Percentiles rank a stretch among this genome's conserved stretches.
These are phyloP conservation scores for Notothenia coriiceps DNA, from an alignment of 2,113 vertebrate species.

Conservation along the genomic window DNA sequence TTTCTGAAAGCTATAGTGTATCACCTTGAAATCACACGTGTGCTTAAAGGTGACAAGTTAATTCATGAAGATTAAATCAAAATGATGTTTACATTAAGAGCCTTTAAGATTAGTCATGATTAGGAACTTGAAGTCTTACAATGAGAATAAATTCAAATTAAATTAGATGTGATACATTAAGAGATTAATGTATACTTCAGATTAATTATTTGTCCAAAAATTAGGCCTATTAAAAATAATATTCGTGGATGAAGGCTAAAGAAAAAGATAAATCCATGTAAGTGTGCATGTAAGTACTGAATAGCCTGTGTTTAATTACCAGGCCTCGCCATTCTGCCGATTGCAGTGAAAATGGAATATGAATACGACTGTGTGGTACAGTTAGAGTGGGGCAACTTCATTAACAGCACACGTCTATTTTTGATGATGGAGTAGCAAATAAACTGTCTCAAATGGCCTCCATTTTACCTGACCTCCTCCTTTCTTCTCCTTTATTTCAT, in stretches of 20 bases:
- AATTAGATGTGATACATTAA: not conserved
- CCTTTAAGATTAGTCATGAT: not conserved
- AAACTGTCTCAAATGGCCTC: constrained; percentile 57
- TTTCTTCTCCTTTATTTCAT: constrained; percentile 4
- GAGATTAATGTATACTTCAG: not conserved
- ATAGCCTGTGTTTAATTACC: constrained; percentile 51
- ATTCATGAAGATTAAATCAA: not conserved
- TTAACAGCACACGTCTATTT: constrained; percentile 54
- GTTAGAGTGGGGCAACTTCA: constrained; percentile 41
- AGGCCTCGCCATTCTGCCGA: constrained; percentile 23
- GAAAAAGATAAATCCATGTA: constrained; percentile 25
- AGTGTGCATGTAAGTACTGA: constrained; percentile 40
- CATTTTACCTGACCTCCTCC: constrained; percentile 19
- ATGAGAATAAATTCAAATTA: not conserved
- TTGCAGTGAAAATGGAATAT: constrained; percentile 37
- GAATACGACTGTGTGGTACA: constrained; percentile 37
- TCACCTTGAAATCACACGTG: not conserved
- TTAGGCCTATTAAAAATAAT: constrained; percentile 7
- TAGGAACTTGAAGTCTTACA: not conserved
- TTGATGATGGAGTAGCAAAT: constrained; percentile 61
- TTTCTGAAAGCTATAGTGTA: not conserved
- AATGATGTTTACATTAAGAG: not conserved
- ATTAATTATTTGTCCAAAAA: not conserved
- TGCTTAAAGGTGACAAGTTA: not conserved
- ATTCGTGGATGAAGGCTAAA: constrained; percentile 21